A percentile compares a stretch with the other conserved stretches of the same genome.
phyloP scores from a whole-genome alignment of 2,888 invertebrate species.

The Xylocampa areola region DNA sequence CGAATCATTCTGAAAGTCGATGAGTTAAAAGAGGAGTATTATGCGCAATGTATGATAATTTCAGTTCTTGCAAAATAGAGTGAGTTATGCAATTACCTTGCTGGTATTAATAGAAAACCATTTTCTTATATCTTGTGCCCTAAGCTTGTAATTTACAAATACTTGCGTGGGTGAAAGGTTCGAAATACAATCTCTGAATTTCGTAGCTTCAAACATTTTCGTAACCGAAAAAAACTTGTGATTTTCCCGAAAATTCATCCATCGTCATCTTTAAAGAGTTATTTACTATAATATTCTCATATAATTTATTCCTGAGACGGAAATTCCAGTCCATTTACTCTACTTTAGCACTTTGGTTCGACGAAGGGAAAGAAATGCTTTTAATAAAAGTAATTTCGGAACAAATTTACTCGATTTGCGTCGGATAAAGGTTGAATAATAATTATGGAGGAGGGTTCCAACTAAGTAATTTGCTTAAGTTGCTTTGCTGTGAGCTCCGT shows the following conservation, averaged over 20 bases:
- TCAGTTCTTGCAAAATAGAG: too few species aligned
- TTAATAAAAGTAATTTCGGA: conserved; percentile 87
- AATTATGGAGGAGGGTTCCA: conserved; percentile 73
- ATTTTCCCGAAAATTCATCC: conserved; percentile 46
- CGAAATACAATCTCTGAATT: background rate
- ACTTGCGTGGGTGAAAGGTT: background rate
- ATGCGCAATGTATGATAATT: too few species aligned
- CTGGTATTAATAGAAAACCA: too few species aligned
- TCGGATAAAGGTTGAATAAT: conserved; percentile 85
- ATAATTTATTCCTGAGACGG: conserved; percentile 83
- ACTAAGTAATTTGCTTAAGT: conserved; percentile 78
- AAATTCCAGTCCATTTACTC: conserved; percentile 87
- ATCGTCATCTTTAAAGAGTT: conserved; percentile 66
- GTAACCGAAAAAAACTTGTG: conserved; percentile 20
- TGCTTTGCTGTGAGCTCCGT: conserved; percentile 67
- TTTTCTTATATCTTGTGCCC: too few species aligned
- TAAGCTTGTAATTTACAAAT: background rate
- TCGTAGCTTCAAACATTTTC: background rate
- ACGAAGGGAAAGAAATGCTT: conserved; percentile 84
- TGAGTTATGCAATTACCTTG: too few species aligned
- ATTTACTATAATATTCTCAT: conserved; percentile 79
- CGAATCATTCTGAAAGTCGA: too few species aligned
- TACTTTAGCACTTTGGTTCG: conserved; percentile 85
- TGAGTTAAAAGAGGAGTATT: too few species aligned
- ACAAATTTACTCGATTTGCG: conserved; percentile 84